These are phyloP conservation scores for Amblyteles armatorius DNA, from an alignment of 2,888 invertebrate genomes.

Conservation along the genomic window DNA sequence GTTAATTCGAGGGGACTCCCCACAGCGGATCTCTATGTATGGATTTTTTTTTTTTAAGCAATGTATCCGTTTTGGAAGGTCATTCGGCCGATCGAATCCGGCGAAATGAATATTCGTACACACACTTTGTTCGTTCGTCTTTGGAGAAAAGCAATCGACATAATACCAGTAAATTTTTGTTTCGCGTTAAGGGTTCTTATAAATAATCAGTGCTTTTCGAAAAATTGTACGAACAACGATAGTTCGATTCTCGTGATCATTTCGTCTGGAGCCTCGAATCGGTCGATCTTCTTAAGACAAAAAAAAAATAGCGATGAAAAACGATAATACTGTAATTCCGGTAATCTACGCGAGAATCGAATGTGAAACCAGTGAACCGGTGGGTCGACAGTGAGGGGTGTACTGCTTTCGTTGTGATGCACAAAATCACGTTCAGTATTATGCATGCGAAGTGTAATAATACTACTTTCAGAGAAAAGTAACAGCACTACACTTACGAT, in stretches of 20 bases:
- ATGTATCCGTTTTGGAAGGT: slow-evolving; percentile 14
- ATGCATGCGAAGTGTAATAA: slow-evolving; percentile 64
- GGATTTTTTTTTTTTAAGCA: slow-evolving; percentile 10
- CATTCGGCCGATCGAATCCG: slow-evolving; percentile 13
- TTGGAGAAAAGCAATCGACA: background rate
- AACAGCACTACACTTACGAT: slow-evolving; percentile 46
- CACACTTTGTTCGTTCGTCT: background rate
- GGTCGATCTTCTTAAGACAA: background rate
- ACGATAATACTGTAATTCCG: slow-evolving; percentile 27
- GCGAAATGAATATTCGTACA: background rate
- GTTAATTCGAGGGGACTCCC: slow-evolving; percentile 11
- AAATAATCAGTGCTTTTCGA: background rate
- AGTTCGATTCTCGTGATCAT: background rate
- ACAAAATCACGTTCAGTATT: slow-evolving; percentile 71
- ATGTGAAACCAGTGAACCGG: slow-evolving; percentile 30
- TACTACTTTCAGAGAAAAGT: slow-evolving; percentile 37
- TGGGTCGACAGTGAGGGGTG: slow-evolving; percentile 31
- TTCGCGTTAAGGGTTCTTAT: background rate
- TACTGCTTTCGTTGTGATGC: slow-evolving; percentile 66
- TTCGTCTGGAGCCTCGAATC: background rate
- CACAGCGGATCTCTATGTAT: slow-evolving; percentile 30
- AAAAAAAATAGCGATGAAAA: slow-evolving; percentile 15
- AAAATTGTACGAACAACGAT: background rate
- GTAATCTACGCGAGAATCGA: slow-evolving; percentile 18
- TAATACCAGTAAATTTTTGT: background rate